Evolutionary conservation across 2,888 invertebrate species (phyloP).

Genomic region (Cacoxenus indagator): DNA sequence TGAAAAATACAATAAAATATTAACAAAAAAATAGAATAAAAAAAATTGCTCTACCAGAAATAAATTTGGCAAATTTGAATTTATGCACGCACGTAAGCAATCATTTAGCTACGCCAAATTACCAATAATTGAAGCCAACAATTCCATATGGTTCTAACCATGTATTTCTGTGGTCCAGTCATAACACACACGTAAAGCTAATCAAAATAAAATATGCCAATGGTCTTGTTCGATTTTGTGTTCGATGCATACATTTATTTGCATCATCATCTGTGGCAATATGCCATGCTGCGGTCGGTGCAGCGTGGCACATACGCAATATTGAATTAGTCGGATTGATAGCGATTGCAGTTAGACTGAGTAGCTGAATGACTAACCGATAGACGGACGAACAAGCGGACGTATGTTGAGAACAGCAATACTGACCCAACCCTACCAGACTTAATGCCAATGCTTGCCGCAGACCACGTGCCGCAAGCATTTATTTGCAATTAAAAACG

Average conservation of each 20-base stretch:
- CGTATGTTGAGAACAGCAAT: too few species aligned
- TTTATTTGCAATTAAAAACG: neutral
- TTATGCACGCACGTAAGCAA: neutral
- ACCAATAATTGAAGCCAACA: neutral
- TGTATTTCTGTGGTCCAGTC: neutral
- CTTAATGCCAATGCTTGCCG: too few species aligned
- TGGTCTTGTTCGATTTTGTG: neutral
- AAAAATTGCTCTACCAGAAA: too few species aligned
- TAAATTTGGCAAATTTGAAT: neutral
- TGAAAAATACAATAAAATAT: neutral
- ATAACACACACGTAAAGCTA: neutral
- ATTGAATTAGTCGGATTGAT: conserved; percentile 13
- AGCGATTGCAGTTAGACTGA: neutral
- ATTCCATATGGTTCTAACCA: neutral
- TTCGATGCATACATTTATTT: neutral
- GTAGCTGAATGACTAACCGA: neutral
- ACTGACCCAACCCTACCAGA: too few species aligned
- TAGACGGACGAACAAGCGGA: neutral
- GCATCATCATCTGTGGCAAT: neutral
- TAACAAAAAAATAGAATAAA: neutral
- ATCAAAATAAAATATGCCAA: conserved; percentile 1
- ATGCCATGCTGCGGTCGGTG: neutral
- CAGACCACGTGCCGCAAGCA: neutral
- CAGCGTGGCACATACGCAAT: neutral
- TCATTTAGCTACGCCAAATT: neutral